Base-by-base conservation (phyloP, 2,797 vertebrate species). In the Micropoecilia bifurca region DNA sequence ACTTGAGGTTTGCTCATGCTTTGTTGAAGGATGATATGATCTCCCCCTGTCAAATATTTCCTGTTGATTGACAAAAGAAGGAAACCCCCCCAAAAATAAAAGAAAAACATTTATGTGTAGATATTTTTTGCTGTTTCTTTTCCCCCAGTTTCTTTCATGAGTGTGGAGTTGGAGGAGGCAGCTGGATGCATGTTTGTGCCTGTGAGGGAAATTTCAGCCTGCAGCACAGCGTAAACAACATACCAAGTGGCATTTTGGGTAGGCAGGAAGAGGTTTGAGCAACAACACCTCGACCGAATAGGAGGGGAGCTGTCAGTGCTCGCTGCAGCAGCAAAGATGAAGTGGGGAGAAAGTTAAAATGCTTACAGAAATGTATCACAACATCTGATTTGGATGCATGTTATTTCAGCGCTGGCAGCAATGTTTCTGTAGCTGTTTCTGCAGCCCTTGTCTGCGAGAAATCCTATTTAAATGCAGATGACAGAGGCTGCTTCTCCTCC, bases 191-290 rank as follows among this genome's bases (percentile, higher is more conserved):
- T 71, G 68, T 82, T 74, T 80, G 20, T 28, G 79, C 28, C 78
- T 76, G 80, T 10, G 4, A 16, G 79, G 82, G 53, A 30, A 46
- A 55, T 76, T 33, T 74, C 74, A 73, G 68, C 22, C 78, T 66
- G 61, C 79, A 12, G 59, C 41, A 4, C 28, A 6, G 78, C 48
- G 14, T 74, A 77, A 90, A 78, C 83, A 89, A 79, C 81, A 86
- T 50, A 81, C 48, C 77, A 57, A 87, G 82, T 77, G 80, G 89
- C 85, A 87, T 87, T 90, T 76, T 79, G 83, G 73, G 84, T 80
- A 80, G 71, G 85, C 87, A 92, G 90, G 91, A 93, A 92, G 90
- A 91, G 90, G 90, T 91, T 92, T 90, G 71, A 79, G 86, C 78
- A 75, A 41, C 73, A 83, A 82, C 86, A 90, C 80, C 82, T 88